phyloP scores from a whole-genome alignment of 2,113 vertebrate species.

The Nothoprocta pentlandii region DNA sequence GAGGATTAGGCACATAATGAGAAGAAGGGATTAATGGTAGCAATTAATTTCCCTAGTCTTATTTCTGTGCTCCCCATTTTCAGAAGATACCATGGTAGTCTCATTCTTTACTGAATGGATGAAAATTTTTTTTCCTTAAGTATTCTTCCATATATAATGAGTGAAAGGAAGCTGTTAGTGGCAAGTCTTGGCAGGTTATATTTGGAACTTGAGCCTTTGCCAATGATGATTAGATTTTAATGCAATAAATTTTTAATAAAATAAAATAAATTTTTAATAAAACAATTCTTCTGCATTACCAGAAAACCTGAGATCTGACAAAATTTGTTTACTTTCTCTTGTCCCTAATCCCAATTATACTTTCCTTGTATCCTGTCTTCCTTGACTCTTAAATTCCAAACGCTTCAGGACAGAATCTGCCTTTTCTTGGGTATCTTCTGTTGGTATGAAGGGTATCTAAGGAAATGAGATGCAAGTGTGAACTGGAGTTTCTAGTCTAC shows the following conservation, averaged over 20 bases:
- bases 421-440: neutral
- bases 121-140: neutral
- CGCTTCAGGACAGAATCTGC: neutral
- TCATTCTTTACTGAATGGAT: neutral
- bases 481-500: neutral
- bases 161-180: neutral
- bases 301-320: neutral
- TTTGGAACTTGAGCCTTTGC: neutral
- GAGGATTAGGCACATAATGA: neutral
- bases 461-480: neutral
- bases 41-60: neutral
- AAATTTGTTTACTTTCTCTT: neutral
- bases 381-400: neutral
- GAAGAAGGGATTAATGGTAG: neutral
- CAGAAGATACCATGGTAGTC: neutral
- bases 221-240: neutral
- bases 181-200: neutral
- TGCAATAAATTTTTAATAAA: neutral
- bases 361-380: neutral
- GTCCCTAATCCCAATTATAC: neutral
- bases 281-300: neutral
- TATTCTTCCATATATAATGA: neutral
- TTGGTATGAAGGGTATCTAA: neutral
- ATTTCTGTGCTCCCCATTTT: neutral
- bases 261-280: neutral